Evolutionary conservation across 2,888 invertebrate genomes (phyloP).

Genomic region (Suillia variegata): DNA sequence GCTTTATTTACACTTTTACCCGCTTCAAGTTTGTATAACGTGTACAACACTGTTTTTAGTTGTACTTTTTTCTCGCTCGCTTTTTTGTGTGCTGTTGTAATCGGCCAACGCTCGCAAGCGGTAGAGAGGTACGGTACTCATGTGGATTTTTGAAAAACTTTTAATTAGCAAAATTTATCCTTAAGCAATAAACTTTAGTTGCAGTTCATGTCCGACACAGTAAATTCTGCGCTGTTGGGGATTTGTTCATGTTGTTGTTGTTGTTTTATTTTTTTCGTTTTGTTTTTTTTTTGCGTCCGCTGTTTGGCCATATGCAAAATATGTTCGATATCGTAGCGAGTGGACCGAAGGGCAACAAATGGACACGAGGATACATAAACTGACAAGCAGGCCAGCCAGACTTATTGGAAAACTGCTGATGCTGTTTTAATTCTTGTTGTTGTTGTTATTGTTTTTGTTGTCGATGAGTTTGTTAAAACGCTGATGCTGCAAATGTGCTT

Average conservation of each 20-base stretch:
- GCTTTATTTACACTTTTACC: neutral
- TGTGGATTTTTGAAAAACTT: neutral
- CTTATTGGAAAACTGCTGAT: neutral
- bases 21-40: neutral
- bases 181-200: neutral
- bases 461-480: too few relatives aligned
- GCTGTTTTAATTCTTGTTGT: neutral
- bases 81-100: too few relatives aligned
- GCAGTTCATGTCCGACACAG: neutral
- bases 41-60: neutral
- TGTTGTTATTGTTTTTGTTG: too few relatives aligned
- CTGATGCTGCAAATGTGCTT: neutral
- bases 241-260: neutral
- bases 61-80: neutral
- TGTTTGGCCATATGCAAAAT: neutral
- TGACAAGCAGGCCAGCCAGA: neutral
- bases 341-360: neutral
- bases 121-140: too few relatives aligned
- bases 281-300: neutral
- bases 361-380: neutral
- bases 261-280: neutral
- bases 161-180: conserved; percentile 6
- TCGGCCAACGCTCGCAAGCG: too few relatives aligned
- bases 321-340: neutral
- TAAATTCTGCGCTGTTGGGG: neutral